These are phyloP conservation scores for Australoheros facetus DNA, from an alignment of 2,797 vertebrate species.

Conservation along the genomic window DNA sequence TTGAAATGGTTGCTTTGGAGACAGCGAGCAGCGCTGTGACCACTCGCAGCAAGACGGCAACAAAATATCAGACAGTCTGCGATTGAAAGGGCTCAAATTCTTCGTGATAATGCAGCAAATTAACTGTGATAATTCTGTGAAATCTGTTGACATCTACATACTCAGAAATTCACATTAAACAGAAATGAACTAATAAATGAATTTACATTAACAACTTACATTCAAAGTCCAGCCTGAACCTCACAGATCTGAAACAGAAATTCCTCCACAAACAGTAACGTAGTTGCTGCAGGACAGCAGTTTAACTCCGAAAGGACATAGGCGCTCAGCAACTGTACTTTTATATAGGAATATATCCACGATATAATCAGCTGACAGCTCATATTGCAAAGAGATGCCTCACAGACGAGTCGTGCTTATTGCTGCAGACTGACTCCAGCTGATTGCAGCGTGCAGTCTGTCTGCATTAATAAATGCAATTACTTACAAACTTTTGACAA, in stretches of 20 bases:
- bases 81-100: too few relatives aligned
- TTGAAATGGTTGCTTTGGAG: too few relatives aligned
- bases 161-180: not conserved
- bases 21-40: too few relatives aligned
- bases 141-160: not conserved
- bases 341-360: not conserved
- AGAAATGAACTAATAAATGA: not conserved
- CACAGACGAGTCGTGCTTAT: not conserved
- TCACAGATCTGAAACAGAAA: not conserved
- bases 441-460: too few relatives aligned
- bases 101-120: too few relatives aligned
- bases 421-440: not conserved
- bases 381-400: rapidly evolving
- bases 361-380: rapidly evolving
- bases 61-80: too few relatives aligned
- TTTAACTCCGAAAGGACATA: rapidly evolving
- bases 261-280: too few relatives aligned
- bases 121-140: too few relatives aligned
- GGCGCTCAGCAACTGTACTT: not conserved
- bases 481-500: too few relatives aligned
- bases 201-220: not conserved
- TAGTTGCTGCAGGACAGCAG: too few relatives aligned
- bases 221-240: not conserved
- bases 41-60: too few relatives aligned
- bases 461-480: too few relatives aligned